phyloP scores from a whole-genome alignment of 2,797 vertebrate species.

The Melanogrammus aeglefinus region DNA sequence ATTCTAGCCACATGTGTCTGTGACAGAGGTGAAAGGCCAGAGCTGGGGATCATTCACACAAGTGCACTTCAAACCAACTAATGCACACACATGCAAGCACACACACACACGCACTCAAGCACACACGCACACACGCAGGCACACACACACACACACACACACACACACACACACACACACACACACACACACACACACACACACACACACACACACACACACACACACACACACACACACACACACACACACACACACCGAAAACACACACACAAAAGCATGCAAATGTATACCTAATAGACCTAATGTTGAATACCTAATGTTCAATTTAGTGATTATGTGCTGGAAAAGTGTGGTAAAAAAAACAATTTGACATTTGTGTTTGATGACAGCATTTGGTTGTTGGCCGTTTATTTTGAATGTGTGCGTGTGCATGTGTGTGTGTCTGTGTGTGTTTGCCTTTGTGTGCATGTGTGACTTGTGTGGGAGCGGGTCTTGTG shows the following conservation, averaged over 20 bases:
- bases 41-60: constrained; percentile 46
- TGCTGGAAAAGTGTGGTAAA: too few species aligned
- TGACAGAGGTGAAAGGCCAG: constrained; percentile 66
- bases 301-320: too few species aligned
- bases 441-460: background rate
- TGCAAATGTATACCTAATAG: too few species aligned
- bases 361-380: too few species aligned
- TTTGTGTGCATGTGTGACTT: background rate
- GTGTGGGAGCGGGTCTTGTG: constrained; percentile 19
- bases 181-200: constrained; percentile 3
- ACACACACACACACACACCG: too few species aligned
- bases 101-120: background rate
- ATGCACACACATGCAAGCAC: constrained; percentile 13
- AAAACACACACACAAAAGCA: too few species aligned
- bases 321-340: too few species aligned
- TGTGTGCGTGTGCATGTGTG: too few species aligned
- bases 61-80: constrained; percentile 27
- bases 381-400: too few species aligned
- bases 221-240: background rate
- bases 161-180: constrained; percentile 7
- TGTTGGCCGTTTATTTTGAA: too few species aligned
- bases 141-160: background rate
- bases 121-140: too few species aligned
- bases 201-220: too few species aligned
- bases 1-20: constrained; percentile 69